A percentile compares a stretch with the other conserved stretches of the same genome.
Evolutionary conservation across 2,797 vertebrate genomes (phyloP).

Genomic region (Clarias fuscus): DNA sequence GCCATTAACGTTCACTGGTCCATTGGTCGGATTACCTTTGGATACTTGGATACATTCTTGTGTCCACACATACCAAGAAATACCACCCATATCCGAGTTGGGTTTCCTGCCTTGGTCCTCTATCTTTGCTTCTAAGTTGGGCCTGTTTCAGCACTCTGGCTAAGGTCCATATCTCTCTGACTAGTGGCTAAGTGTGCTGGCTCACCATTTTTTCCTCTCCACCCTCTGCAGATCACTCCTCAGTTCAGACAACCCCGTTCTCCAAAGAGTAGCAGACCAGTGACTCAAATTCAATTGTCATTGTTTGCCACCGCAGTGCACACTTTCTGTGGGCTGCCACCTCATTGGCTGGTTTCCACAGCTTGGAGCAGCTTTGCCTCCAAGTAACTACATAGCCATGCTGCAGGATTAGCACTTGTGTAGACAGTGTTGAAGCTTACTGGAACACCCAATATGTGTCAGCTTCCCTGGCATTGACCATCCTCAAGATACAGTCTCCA

Average conservation of each 20-base stretch:
- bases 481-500: background rate
- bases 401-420: slow-evolving; percentile 6
- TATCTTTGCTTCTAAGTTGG: background rate
- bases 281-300: background rate
- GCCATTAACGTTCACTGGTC: too few species aligned
- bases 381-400: background rate
- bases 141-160: background rate
- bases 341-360: slow-evolving; percentile 1
- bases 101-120: too few species aligned
- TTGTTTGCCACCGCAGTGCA: background rate
- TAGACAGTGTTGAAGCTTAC: background rate
- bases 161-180: too few species aligned
- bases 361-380: background rate
- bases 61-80: background rate
- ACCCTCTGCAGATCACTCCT: background rate
- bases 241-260: background rate
- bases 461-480: background rate
- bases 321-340: background rate
- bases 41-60: background rate
- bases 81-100: background rate
- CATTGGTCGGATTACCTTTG: too few species aligned
- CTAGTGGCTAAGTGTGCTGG: background rate
- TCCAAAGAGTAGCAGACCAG: background rate
- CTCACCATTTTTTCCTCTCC: background rate
- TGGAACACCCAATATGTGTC: background rate